Conservation (phyloP, 2,797 vertebrate genomes). For the Tadarida brasiliensis region DNA sequence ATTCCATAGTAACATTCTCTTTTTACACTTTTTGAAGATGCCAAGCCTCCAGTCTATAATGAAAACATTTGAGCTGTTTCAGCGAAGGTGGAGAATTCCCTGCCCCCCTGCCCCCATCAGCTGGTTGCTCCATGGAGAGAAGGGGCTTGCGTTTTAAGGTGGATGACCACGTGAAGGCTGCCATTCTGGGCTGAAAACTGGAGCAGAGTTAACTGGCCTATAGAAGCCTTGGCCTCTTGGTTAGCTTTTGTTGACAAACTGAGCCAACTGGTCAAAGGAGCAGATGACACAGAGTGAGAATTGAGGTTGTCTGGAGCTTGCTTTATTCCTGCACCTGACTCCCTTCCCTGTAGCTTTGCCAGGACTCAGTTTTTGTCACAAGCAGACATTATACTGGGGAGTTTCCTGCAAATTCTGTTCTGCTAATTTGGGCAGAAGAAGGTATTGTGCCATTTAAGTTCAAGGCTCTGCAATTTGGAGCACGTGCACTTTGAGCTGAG, state of each 20-base stretch:
- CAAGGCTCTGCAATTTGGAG: constrained; percentile 33
- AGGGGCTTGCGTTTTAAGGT: not conserved
- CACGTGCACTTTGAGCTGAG: constrained; percentile 35
- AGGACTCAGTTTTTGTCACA: not conserved
- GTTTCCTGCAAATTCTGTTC: constrained; percentile 11
- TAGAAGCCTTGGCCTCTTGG: not conserved
- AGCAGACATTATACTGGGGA: not conserved
- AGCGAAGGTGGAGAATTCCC: not conserved
- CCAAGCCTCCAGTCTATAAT: not conserved
- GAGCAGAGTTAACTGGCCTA: not conserved
- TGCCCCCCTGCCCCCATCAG: accelerated
- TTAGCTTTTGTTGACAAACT: not conserved
- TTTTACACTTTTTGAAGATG: not conserved
- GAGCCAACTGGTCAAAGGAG: not conserved
- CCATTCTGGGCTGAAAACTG: not conserved
- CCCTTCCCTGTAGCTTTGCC: not conserved
- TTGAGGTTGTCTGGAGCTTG: not conserved
- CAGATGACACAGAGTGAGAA: not conserved
- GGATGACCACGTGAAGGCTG: not conserved
- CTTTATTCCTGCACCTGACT: not conserved
- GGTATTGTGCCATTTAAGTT: not conserved
- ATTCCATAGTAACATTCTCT: not conserved
- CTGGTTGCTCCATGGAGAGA: not conserved
- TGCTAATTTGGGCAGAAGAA: constrained; percentile 29
- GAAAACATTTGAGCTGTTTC: not conserved